Base-by-base conservation (phyloP, 2,113 vertebrate genomes). In the Onychostoma macrolepis region DNA sequence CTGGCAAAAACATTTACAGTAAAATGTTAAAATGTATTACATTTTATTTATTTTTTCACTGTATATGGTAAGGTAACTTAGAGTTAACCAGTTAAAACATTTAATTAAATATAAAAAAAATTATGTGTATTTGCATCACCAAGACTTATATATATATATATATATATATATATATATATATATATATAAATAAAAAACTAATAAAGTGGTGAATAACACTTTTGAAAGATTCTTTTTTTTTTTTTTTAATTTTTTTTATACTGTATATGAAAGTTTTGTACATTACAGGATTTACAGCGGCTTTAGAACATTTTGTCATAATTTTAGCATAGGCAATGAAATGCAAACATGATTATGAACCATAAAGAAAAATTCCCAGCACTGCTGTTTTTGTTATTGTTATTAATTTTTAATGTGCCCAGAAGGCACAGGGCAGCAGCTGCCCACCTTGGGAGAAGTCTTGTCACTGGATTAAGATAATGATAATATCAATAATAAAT, bases 401-500 rank as follows among this genome's bases (percentile, higher is more conserved):
- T 38, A 6, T 72, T 38, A 1, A 58, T 84, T 58, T 75, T 84
- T 84, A 75, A 75, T 84, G 50, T n/a, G 69, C 83, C 69, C 74
- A 12, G 33, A 38, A 84, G 69, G 69, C 83, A 84, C 24, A 58
- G 69, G 45, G 58, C 69, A 84, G 15, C 83, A 74, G 48, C 50
- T 83, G 43, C 17, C 43, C 81, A 71, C 81, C 45, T 69, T 50
- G 63, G 81, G 81, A 74, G 69, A 56, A 56, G 12, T 53, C 76
- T 33, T 86, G 63, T 86, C 38, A 86, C 65, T 71, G 15, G 41
- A 78, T 80, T 79, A 67, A 69, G 74, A 67, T 87, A 84, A 84
- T 79, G 61, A 72, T 72, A n/a, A 69, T 72, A 84, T 84, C 65
- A 87, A 84, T 80, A 74, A 80, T 43, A 50, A 56, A 88, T 80